Base-by-base conservation (phyloP, 2,113 vertebrate genomes). In the Poeciliopsis prolifica region DNA sequence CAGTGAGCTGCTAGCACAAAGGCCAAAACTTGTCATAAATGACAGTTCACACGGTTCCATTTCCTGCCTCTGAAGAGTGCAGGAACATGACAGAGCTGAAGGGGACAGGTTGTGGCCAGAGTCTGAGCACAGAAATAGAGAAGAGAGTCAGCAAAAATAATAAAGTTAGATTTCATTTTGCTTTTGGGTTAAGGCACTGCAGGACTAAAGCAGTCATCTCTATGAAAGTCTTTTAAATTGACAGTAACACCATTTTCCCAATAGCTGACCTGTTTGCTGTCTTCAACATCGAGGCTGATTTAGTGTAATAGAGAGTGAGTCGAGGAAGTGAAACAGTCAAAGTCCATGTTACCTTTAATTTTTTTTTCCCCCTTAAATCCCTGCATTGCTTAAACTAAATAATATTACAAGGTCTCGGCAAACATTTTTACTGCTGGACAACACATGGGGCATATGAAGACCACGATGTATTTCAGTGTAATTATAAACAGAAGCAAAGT, bases 71-170 rank as follows among this genome's bases (percentile, higher is more conserved):
- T 66, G 12, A 82, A 83, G 74, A 76, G 68, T 68, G 66, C 10
- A 4, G 72, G 86, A 77, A 72, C 65, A 26, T 79, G 81, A 83
- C 79, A 84, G 54, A 30, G 5, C 44, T 74, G 85, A 66, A 70
- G 75, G 76, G 68, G 81, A 75, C 73, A 72, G 28, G 63, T 61
- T 74, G 67, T 28, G 78, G 84, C 74, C 72, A 10, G 77, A 74
- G 70, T 86, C 73, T 80, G 60, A 75, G 33, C 42, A 74, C 17
- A 74, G 42, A 68, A 17, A 71, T n/a, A 28, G 60, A 66, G 63
- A 26, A n/a, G 37, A 15, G 60, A 65, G 26, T 29, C 66, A 51
- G 54, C 29, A 19, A 24, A 22, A 78, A 48, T 10, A 74, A 28
- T 60, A 28, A 76, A 65, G 11, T 12, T 19, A 35, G 0, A 12